Conservation (phyloP, 92 coral and sea anemone species). For the Blastomussa wellsi region DNA sequence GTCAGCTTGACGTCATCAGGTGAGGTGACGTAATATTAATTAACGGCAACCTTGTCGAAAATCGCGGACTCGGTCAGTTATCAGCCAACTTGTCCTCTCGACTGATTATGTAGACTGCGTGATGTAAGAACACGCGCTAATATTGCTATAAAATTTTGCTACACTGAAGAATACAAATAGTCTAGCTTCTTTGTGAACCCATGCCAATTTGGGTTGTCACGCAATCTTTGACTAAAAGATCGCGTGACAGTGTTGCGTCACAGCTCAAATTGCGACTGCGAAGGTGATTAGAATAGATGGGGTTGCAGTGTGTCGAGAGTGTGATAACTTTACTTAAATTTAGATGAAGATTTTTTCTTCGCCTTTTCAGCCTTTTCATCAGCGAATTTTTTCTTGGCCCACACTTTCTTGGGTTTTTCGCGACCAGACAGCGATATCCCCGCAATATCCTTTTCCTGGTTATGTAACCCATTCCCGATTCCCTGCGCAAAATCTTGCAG, state of each 20-base stretch:
- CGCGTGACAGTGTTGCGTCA: neutral
- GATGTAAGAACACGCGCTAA: neutral
- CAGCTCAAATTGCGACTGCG: neutral
- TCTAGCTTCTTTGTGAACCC: neutral
- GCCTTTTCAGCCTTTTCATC: slow-evolving; percentile 31
- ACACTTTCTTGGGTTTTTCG: slow-evolving; percentile 35
- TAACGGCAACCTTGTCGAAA: neutral
- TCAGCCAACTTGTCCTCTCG: neutral
- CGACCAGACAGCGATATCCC: neutral
- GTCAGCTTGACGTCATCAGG: neutral
- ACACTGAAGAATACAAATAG: neutral
- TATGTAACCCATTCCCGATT: neutral
- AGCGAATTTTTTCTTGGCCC: slow-evolving; percentile 43
- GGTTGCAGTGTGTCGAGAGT: neutral
- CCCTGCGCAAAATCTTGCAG: neutral
- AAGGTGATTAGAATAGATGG: neutral
- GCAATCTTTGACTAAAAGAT: neutral
- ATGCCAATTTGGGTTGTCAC: neutral
- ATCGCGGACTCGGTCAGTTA: neutral
- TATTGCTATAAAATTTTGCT: neutral
- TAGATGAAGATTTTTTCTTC: slow-evolving; percentile 22
- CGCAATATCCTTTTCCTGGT: neutral
- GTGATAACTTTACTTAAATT: neutral
- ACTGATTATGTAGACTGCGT: neutral
- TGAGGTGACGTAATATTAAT: neutral